Base-by-base conservation (phyloP, 2,888 invertebrate genomes). In the Drosophila kanekoi region DNA sequence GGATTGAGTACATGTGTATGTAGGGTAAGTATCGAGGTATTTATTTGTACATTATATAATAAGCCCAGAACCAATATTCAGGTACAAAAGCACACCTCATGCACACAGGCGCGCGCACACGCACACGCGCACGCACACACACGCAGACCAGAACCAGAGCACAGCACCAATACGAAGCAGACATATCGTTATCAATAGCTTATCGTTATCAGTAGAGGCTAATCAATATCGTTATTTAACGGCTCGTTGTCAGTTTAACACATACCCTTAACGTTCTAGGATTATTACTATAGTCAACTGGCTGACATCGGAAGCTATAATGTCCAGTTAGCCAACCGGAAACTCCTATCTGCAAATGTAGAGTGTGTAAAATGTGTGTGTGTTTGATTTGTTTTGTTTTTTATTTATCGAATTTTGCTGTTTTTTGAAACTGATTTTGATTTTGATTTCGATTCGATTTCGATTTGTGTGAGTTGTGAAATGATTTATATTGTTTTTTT, bases 261-360 rank as follows among this genome's bases (percentile, higher is more conserved):
- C 92, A 89, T 96, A 98, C 98, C 95, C 97, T 95, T 93, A 98
- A 93, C 91, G 98, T 97, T 94, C 96, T 95, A 92, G 97, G 96
- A 94, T 96, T 95, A 94, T 96, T 96, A 93, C 97, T 96, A 95
- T 98, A 97, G 95, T 98, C 97, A 93, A 98, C 98, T 91, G 98
- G 98, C 94, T 98, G 97, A 95, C 98, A 98, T 93, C 96, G 96
- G 94, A 96, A 96, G 94, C 96, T 98, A 95, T 98, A 98, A 93
- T 97, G 96, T 93, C 97, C 97, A 93, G 96, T 96, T 94, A 98
- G 95, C 98, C 98, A 98, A 93, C 98, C 98, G 92, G 96, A 95
- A 94, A 95, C 94, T 93, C 95, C 95, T 94, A 97, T 96, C 97
- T 97, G 96, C 79, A 93, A 92, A 81, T 86, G 90, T 89, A 91